Percentiles rank a stretch among this genome's conserved stretches.
These are phyloP conservation scores for Thereva unica DNA, from an alignment of 2,888 invertebrate genomes.

Conservation along the genomic window DNA sequence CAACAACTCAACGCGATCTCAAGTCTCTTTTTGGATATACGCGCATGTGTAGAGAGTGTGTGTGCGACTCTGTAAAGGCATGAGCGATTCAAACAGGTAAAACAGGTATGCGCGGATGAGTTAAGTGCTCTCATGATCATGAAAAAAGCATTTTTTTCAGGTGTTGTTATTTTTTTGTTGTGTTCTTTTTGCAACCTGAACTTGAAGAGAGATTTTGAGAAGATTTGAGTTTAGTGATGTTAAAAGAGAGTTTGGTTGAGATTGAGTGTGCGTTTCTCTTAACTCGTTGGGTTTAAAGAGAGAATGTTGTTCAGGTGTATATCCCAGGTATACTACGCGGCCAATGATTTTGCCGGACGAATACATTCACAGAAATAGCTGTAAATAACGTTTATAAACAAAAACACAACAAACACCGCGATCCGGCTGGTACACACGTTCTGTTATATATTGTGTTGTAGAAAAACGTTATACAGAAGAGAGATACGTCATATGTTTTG, in stretches of 20 bases:
- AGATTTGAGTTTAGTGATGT: neutral
- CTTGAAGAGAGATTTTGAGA: too few relatives aligned
- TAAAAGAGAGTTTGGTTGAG: slow-evolving; percentile 13
- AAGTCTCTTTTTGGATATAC: slow-evolving; percentile 3
- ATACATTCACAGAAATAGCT: slow-evolving; percentile 41
- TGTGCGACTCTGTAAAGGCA: slow-evolving; percentile 4
- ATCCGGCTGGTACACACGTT: neutral
- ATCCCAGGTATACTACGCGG: neutral
- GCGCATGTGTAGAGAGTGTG: slow-evolving; percentile 14
- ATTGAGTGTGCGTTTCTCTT: slow-evolving; percentile 7
- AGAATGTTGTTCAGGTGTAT: neutral
- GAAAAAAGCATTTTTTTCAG: too few relatives aligned
- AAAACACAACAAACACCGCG: slow-evolving; percentile 13
- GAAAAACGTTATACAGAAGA: slow-evolving; percentile 31
- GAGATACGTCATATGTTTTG: slow-evolving; percentile 16
- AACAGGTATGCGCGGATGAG: slow-evolving; percentile 53
- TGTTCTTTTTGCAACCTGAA: too few relatives aligned
- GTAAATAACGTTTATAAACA: slow-evolving; percentile 39
- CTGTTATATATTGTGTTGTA: neutral
- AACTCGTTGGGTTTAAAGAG: neutral
- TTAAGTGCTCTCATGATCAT: too few relatives aligned
- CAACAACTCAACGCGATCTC: too few relatives aligned
- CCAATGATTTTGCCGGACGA: slow-evolving; percentile 35
- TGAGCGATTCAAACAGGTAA: slow-evolving; percentile 52
- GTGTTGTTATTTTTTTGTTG: too few relatives aligned